Conservation (phyloP, 1,140 invertebrate genomes). For the Lepidurus apus region DNA sequence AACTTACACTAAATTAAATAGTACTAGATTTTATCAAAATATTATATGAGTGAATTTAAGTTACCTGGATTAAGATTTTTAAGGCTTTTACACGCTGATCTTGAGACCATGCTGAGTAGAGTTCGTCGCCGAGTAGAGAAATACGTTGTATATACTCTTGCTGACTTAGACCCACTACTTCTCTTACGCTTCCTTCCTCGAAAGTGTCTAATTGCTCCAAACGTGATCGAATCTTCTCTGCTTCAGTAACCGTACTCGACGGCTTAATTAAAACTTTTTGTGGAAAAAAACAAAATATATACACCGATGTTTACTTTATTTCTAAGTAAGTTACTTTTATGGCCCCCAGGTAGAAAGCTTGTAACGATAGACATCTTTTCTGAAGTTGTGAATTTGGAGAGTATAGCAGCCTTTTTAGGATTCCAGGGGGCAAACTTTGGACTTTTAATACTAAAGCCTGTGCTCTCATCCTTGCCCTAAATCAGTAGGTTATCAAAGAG, state of each 20-base stretch:
- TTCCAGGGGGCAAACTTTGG: slow-evolving; percentile 56
- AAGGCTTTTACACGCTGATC: slow-evolving; percentile 93
- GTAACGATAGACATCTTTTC: slow-evolving; percentile 84
- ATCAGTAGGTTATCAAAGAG: slow-evolving; percentile 19
- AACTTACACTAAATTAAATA: slow-evolving; percentile 22
- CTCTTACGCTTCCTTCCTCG: slow-evolving; percentile 79
- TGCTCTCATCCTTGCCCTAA: slow-evolving; percentile 25
- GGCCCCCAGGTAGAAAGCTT: slow-evolving; percentile 72
- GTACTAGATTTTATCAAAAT: slow-evolving; percentile 26
- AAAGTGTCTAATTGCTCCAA: slow-evolving; percentile 91
- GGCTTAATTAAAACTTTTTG: slow-evolving; percentile 70
- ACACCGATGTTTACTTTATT: slow-evolving; percentile 9
- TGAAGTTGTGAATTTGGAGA: slow-evolving; percentile 83
- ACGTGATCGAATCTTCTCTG: slow-evolving; percentile 80
- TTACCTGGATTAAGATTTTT: slow-evolving; percentile 86
- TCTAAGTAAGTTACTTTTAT: slow-evolving; percentile 58
- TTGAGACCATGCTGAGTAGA: slow-evolving; percentile 81
- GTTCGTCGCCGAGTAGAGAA: slow-evolving; percentile 80
- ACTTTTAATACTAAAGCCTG: not conserved
- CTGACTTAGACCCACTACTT: slow-evolving; percentile 77
- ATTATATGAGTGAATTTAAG: not conserved
- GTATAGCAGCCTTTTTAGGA: slow-evolving; percentile 61
- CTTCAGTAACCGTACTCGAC: slow-evolving; percentile 59
- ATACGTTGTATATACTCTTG: slow-evolving; percentile 85
- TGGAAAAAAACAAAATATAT: slow-evolving; percentile 52